Base-by-base conservation (phyloP, 2,888 invertebrate species). In the Seladonia tumulorum region DNA sequence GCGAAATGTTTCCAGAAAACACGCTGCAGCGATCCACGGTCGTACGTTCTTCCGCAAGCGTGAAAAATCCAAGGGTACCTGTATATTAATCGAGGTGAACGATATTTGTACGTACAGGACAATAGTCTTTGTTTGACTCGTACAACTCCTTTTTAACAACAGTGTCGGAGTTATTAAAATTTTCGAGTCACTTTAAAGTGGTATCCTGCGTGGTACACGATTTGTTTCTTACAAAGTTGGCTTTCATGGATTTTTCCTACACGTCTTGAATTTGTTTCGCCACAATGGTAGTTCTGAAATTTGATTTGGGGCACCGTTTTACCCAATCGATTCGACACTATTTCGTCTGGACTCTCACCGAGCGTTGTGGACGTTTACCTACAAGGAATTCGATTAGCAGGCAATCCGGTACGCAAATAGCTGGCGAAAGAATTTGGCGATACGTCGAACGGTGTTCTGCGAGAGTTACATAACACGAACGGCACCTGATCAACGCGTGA, bases 341-440 rank as follows among this genome's bases (percentile, higher is more conserved):
- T 66, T 35, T 18, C 2, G 29, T 35, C 66, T 5, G 18, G 66
- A 35, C 35, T 29, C 63, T 29, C 35, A 2, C 7, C 63, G 29
- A 29, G 16, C 63, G 63, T n/a, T 57, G 12, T 22, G 25, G 25
- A 25, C 12, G 60, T 66, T 66, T 8, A 66, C 35, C 29, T 29
- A 35, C 16, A 35, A 66, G 66, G 18, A 66, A 35, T 66, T 66
- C 66, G 66, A 66, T 66, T 66, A 66, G 66, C 66, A 29, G 4
- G 35, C 29, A 63, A 63, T 63, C 16, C 7, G 66, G 10, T 22
- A 35, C 22, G 66, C 8, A 66, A 66, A 66, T 66, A 66, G 35
- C 66, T 16, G 57, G n/a, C 57, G 57, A 22, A 66, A 66, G 22
- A 66, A 66, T 66, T 66, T 18, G 66, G 66, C 10, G 35, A 66